phyloP scores from a whole-genome alignment of 2,797 vertebrate genomes.

The Adrianichthys oophorus region DNA sequence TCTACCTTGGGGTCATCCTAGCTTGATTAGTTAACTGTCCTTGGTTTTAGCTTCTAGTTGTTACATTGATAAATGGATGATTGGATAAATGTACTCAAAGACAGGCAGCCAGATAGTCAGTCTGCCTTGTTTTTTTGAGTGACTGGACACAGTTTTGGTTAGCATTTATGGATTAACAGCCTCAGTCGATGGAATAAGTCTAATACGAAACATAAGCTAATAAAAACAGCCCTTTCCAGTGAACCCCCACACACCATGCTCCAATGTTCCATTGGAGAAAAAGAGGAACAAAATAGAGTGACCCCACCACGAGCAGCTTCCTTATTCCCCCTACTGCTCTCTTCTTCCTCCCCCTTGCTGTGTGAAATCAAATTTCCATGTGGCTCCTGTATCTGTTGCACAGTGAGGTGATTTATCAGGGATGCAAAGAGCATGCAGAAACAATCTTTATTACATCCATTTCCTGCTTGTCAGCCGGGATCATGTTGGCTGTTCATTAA shows the following conservation, averaged over 20 bases:
- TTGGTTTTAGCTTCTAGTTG: no score
- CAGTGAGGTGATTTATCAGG: constrained; percentile 99
- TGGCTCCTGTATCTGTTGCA: constrained; percentile 96
- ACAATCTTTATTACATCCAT: constrained; percentile 99
- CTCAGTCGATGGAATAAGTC: constrained; percentile 39
- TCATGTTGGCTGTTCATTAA: constrained; percentile 99
- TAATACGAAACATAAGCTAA: constrained; percentile 10
- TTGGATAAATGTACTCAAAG: no score
- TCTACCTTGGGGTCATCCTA: no score
- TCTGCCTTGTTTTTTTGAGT: no score
- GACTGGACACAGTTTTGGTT: constrained; percentile 3
- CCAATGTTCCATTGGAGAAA: constrained; percentile 66
- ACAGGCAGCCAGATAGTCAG: no score
- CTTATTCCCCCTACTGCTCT: constrained; percentile 67
- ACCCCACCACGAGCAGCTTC: constrained; percentile 87
- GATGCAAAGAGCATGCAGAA: constrained; percentile 99
- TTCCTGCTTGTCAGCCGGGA: constrained; percentile 99
- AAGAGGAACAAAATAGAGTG: constrained; percentile 83
- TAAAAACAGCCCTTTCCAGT: constrained; percentile 29
- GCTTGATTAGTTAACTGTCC: no score
- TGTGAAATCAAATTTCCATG: constrained; percentile 99
- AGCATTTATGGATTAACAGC: constrained; percentile 46
- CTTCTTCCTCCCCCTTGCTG: constrained; percentile 79
- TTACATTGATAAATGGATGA: no score
- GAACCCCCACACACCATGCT: constrained; percentile 59